Base-by-base conservation (phyloP, 2,113 vertebrate genomes). In the Phocoena phocoena region DNA sequence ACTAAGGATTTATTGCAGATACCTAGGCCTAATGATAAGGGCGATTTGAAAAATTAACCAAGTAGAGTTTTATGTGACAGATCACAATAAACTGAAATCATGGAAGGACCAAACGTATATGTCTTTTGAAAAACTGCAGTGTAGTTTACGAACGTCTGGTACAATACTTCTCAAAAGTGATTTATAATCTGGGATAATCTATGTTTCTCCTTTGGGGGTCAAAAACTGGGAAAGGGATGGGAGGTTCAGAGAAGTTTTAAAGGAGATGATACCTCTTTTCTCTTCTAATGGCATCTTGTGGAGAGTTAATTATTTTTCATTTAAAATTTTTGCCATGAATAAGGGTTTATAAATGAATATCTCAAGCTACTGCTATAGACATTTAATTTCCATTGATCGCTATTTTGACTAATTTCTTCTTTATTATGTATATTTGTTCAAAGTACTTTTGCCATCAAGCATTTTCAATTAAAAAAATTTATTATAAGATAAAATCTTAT, bases 331-430 rank as follows among this genome's bases (percentile, higher is more conserved):
- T 96, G 65, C 47, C 44, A 73, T 76, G 15, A 47, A 14, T 84
- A 77, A 85, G n/a, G 17, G 25, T 92, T 94, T 74, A 73, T 84
- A 73, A 67, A 12, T 82, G 28, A 95, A 73, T 82, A 33, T 21
- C 28, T 96, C 73, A 70, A 44, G 18, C 15, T 94, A 25, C 81
- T 81, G 94, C 71, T 73, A 33, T 44, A 91, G 5, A 63, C 85
- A 88, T 55, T 73, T 93, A 82, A 86, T 79, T 95, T 86, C 80
- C 2, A 23, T 8, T 71, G 18, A 60, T 63, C 31, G 65, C 71
- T 63, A 68, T 88, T 96, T 93, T 95, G 58, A 96, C 79, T 68
- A 44, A 74, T 79, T 96, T 88, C 20, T 94, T 94, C 62, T 89
- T 74, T 89, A 76, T 74, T 91, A 70, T 53, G 41, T 82, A 63